Evolutionary conservation across 2,888 invertebrate genomes (phyloP).

Genomic region (Sinohyriopsis cumingii): DNA sequence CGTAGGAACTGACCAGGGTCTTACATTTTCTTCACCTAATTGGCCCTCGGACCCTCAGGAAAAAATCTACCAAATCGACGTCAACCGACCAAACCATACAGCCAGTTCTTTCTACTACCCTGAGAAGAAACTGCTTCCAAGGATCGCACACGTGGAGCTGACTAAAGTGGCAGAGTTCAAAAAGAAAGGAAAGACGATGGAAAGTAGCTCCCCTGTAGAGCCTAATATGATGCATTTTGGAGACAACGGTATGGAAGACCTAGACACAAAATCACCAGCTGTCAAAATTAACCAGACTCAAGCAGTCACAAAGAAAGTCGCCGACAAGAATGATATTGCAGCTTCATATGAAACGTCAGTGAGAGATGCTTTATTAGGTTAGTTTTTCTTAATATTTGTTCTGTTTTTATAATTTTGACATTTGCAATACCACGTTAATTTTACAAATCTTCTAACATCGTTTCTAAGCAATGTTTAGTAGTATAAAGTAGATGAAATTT

Average conservation of each 20-base stretch:
- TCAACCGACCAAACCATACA: conserved; percentile 90
- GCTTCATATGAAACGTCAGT: neutral
- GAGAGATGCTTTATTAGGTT: too few species aligned
- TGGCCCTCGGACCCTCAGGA: conserved; percentile 94
- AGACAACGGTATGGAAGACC: conserved; percentile 7
- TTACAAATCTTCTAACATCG: too few species aligned
- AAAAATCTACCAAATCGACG: conserved; percentile 89
- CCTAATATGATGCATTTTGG: conserved; percentile 30
- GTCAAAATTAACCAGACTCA: neutral
- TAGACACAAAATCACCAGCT: neutral
- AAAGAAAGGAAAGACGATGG: conserved; percentile 26
- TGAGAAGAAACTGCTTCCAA: conserved; percentile 87
- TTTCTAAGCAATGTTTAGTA: too few species aligned
- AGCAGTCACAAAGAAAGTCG: neutral
- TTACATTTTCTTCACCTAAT: conserved; percentile 96
- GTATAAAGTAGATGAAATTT: too few species aligned
- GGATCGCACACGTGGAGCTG: conserved; percentile 85
- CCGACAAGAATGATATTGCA: neutral
- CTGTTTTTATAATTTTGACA: too few species aligned
- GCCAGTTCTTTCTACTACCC: conserved; percentile 96
- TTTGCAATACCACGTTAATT: too few species aligned
- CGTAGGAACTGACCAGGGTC: conserved; percentile 95
- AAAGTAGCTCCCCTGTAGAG: conserved; percentile 20
- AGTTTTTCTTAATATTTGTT: too few species aligned
- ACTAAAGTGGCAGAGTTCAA: conserved; percentile 64